These are phyloP conservation scores for Nothura maculosa DNA, from an alignment of 2,797 vertebrate species.

Conservation along the genomic window DNA sequence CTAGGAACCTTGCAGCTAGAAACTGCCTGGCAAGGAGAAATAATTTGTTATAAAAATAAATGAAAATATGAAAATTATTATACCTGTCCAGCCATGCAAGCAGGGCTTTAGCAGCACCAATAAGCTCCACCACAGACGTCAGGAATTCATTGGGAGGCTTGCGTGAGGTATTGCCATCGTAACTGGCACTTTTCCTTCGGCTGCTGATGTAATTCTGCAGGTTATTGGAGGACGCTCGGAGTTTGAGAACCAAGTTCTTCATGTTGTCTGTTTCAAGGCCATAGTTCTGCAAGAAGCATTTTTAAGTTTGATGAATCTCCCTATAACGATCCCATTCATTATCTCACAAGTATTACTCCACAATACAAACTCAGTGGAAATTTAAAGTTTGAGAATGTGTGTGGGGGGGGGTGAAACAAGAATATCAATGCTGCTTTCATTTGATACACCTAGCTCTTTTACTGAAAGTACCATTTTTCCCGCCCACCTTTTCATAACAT, in stretches of 20 bases:
- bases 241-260: conserved; percentile 90
- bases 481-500: not conserved
- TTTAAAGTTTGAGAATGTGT: not conserved
- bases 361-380: not conserved
- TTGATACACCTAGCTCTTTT: not conserved
- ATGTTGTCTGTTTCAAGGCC: conserved; percentile 94
- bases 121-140: conserved; percentile 94
- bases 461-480: not conserved
- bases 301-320: not conserved
- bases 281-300: conserved; percentile 85
- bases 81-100: conserved; percentile 95
- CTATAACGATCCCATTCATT: not conserved
- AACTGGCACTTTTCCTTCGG: conserved; percentile 86
- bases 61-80: not conserved
- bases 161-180: conserved; percentile 84
- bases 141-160: conserved; percentile 94
- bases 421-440: not conserved
- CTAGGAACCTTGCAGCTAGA: not conserved
- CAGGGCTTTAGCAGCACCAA: conserved; percentile 92
- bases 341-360: not conserved
- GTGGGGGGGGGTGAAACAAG: not conserved
- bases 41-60: not conserved
- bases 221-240: conserved; percentile 87
- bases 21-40: not conserved
- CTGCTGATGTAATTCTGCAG: conserved; percentile 89